Evolutionary conservation across 2,797 vertebrate species (phyloP), one percentile per base, ranked within the genome.

Genomic region (Arrhamphus sclerolepis): DNA sequence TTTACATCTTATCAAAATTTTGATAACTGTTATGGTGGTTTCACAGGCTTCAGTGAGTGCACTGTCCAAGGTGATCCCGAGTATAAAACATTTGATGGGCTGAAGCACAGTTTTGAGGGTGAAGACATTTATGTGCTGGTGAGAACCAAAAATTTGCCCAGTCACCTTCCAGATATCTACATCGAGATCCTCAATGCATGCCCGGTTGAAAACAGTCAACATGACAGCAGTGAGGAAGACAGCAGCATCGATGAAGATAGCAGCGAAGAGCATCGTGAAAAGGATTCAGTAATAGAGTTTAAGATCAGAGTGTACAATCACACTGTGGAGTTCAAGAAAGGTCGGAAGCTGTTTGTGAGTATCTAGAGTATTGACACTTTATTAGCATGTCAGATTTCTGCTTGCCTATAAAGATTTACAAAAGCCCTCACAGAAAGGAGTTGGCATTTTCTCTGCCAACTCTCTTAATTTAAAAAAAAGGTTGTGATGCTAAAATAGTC

Each of bases 241-340:
- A 19, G 56, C 39, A 75, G 62, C 7, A 38, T 51, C 1, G 42
- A 65, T 4, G 65, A 84, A 6, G 43, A 66, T 0, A 22, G 68
- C 22, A 71, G 66, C 21, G 49, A 77, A 0, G 61, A 85, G 5
- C 16, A 1, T 6, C 54, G 67, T 62, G 19, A 82, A 41, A 18
- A 18, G 6, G 19, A 44, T 3, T 19, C 42, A 20, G 19, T 94
- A 20, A 86, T 80, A 41, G 89, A 87, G 66, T 48, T 96, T 14
- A 86, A 84, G n/a, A 71, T 95, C 71, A 75, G 74, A 10, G 93
- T 95, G 63, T 95, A 95, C 75, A 89, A 90, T 73, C 93, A 94
- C 63, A 93, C 91, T 0, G 86, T 96, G 75, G 53, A 82, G 59
- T 88, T 96, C 65, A 89, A 70, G 71, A 80, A 89, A 56, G 81